Evolutionary conservation across 2,797 vertebrate species (phyloP).

Genomic region (Chelon auratus): DNA sequence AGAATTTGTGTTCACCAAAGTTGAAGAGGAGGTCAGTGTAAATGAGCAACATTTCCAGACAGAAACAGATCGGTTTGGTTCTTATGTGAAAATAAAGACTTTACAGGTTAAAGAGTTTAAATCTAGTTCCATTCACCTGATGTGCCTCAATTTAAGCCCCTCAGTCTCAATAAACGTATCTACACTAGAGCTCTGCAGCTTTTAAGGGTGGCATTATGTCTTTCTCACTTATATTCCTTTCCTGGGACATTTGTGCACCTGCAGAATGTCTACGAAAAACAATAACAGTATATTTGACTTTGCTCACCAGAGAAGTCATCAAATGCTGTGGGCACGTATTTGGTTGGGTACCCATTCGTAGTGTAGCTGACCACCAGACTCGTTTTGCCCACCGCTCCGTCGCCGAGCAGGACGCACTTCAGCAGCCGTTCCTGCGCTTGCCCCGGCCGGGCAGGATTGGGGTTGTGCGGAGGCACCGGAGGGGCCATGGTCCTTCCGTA

Average conservation of each 20-base stretch:
- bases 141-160: not conserved
- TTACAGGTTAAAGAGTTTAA: not conserved
- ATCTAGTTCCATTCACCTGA: not conserved
- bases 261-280: not conserved
- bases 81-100: not conserved
- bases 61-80: constrained; percentile 1
- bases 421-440: constrained; percentile 81
- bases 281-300: not conserved
- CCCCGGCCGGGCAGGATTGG: constrained; percentile 56
- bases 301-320: constrained; percentile 88
- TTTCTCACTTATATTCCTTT: too few relatives aligned
- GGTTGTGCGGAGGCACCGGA: constrained; percentile 87
- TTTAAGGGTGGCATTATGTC: not conserved
- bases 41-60: not conserved
- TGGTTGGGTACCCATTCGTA: constrained; percentile 89
- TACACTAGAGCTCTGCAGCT: not conserved
- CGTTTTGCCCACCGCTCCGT: constrained; percentile 90
- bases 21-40: constrained; percentile 6
- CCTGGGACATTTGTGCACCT: not conserved
- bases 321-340: constrained; percentile 90
- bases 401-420: constrained; percentile 89
- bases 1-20: constrained; percentile 1
- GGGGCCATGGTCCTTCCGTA: constrained; percentile 84
- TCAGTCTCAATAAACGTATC: not conserved
- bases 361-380: constrained; percentile 91